Base-by-base conservation (phyloP, 2,113 vertebrate species). In the Astatotilapia flaviijosephi region DNA sequence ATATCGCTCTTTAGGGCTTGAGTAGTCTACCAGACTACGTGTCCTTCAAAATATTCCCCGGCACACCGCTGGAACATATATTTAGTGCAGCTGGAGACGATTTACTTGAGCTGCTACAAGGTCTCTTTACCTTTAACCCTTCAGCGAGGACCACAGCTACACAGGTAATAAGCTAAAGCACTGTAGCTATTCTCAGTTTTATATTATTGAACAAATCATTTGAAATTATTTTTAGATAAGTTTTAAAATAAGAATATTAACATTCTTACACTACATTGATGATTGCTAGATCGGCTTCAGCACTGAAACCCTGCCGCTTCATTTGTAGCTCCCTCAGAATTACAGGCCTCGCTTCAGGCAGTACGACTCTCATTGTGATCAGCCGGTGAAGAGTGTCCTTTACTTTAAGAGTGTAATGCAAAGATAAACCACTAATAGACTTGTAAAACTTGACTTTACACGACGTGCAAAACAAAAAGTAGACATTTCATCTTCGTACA, bases 61-160 rank as follows among this genome's bases (percentile, higher is more conserved):
- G 98, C 75, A 98, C 98, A 79, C 97, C 97, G 0, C 94, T 99
- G 89, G 98, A 99, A 1, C 97, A 98, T 95, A 99, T 99, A 95
- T 99, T 99, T 94, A 99, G 96, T 90, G 99, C 98, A 7, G 99
- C 98, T 79, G 97, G 98, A 55, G 98, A 99, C 6, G 98, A 99
- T 94, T 94, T 99, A 45, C 96, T 99, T 3, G 97, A 94, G 77
- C 96, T 99, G 40, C 94, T 99, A 45, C 97, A 97, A 88, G 97
- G 97, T 10, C 95, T 99, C 58, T 99, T 99, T 95, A 97, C 96
- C 2, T 99, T 98, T 94, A 98, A 98, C 91, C 98, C 99, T 6
- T 97, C 93, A 53, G 94, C 96, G 17, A 97, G 98, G 84, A 89
- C 96, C 86, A 99, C 98, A 12, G 98, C 99, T 53, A 96, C 97